Conservation (phyloP, 1,140 invertebrate genomes). For the Drosophila bocki region DNA sequence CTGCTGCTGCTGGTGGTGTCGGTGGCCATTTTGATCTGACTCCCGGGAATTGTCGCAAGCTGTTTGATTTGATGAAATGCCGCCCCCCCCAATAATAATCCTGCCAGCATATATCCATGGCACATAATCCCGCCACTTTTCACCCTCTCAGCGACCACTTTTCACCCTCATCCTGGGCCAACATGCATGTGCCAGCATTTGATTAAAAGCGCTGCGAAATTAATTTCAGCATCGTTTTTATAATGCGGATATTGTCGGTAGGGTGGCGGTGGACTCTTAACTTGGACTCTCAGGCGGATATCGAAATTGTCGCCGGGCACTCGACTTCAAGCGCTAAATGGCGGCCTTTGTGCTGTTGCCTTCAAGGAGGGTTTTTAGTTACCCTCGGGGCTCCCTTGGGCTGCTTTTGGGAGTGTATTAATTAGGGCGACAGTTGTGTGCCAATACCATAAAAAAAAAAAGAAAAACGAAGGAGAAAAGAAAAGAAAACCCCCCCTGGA, state of each 20-base stretch:
- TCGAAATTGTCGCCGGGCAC: conserved; percentile 71
- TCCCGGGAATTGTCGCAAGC: conserved; percentile 72
- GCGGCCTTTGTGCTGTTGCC: conserved; percentile 56
- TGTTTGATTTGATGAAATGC: conserved; percentile 70
- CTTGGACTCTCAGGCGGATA: neutral
- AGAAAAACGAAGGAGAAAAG: neutral
- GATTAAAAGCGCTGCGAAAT: conserved; percentile 81
- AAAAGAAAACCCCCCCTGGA: conserved; percentile 7
- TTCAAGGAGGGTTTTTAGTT: conserved; percentile 29
- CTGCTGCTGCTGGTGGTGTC: conserved; percentile 16
- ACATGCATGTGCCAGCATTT: conserved; percentile 80
- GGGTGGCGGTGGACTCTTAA: too few relatives aligned
- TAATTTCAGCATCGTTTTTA: conserved; percentile 60
- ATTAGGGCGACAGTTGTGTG: conserved; percentile 66
- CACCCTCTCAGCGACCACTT: conserved; percentile 31
- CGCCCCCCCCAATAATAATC: conserved; percentile 43
- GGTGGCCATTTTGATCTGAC: conserved; percentile 74
- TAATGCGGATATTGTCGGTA: conserved; percentile 24
- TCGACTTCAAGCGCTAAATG: conserved; percentile 64
- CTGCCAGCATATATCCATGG: conserved; percentile 13
- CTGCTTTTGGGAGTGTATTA: conserved; percentile 62
- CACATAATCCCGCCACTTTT: conserved; percentile 27
- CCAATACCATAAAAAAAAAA: neutral
- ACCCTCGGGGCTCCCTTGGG: neutral
- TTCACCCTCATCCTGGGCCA: conserved; percentile 29